Evolutionary conservation across 2,113 vertebrate genomes (phyloP), one percentile per base, ranked within the genome.

Genomic region (Chrysemys picta): DNA sequence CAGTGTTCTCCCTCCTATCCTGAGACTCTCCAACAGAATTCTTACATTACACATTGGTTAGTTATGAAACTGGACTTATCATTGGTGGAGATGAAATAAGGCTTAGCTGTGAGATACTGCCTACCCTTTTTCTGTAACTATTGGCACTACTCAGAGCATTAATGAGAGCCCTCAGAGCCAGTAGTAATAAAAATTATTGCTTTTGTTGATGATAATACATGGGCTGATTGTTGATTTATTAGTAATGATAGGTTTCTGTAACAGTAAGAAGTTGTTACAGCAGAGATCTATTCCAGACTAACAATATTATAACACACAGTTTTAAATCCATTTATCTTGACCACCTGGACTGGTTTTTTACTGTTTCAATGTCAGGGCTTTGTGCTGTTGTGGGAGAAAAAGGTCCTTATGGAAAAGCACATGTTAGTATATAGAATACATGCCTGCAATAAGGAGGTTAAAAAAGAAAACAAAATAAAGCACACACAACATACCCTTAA

Each of bases 401-500:
- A 92, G 24, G 53, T 93, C 90, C 83, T 95, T 89, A 82, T 10
- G 84, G 54, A n/a, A 93, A 91, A 88, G 38, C 22, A 22, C 3
- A 17, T 8, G 49, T 78, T 45, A 45, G 80, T 93, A 91, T 16
- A 45, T 16, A 88, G 80, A 82, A 82, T 87, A 54, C 57, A 85
- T 10, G n/a, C 84, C 86, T 89, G 52, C 65, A 38, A 90, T 5
- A 16, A 65, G 49, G 93, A 53, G 92, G n/a, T 59, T 86, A 89
- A 90, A 96, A 94, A 89, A 88, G 45, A 52, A 90, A 89, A 76
- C 17, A 80, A 62, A 87, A 89, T 11, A 89, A 82, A 91, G 78
- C 38, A 96, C 45, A 4, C 25, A 93, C 42, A 93, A 93, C 96
- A 96, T 90, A 94, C 50, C 79, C 93, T 93, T 6, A 93, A 80